phyloP scores from a whole-genome alignment of 2,888 invertebrate genomes.

The Stenodera caucasica region DNA sequence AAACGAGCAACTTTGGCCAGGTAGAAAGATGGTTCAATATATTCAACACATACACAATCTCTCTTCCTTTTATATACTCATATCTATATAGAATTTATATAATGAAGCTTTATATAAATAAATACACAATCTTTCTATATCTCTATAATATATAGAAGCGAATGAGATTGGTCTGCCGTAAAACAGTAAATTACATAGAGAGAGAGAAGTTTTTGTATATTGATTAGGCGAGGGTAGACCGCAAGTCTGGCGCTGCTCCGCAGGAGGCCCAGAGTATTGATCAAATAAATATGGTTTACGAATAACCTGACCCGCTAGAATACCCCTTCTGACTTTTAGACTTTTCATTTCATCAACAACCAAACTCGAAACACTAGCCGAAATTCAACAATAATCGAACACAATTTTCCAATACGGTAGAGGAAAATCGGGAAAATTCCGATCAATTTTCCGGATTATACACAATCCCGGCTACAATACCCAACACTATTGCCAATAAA shows the following conservation, averaged over 20 bases:
- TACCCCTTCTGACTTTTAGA: slow-evolving; percentile 35
- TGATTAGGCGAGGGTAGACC: slow-evolving; percentile 54
- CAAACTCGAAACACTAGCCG: not conserved
- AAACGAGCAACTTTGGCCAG: slow-evolving; percentile 36
- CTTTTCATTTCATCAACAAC: slow-evolving; percentile 32
- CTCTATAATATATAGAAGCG: slow-evolving; percentile 1
- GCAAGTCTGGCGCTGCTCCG: slow-evolving; percentile 53
- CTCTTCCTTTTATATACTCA: not conserved
- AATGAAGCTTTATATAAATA: slow-evolving; percentile 10
- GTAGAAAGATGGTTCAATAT: slow-evolving; percentile 20
- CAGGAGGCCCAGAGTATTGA: slow-evolving; percentile 55
- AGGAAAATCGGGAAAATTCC: no score
- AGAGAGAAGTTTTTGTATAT: slow-evolving; percentile 52
- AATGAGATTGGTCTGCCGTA: slow-evolving; percentile 45
- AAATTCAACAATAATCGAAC: no score
- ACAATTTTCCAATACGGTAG: no score
- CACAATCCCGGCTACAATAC: no score
- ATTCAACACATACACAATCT: not conserved
- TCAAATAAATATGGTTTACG: slow-evolving; percentile 54
- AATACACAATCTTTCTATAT: slow-evolving; percentile 9
- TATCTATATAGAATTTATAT: not conserved
- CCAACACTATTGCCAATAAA: no score
- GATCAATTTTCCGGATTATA: no score
- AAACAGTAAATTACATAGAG: slow-evolving; percentile 53
- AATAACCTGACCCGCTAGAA: slow-evolving; percentile 32